Base-by-base conservation (phyloP, 2,888 invertebrate species). In the Piscicola geometra region DNA sequence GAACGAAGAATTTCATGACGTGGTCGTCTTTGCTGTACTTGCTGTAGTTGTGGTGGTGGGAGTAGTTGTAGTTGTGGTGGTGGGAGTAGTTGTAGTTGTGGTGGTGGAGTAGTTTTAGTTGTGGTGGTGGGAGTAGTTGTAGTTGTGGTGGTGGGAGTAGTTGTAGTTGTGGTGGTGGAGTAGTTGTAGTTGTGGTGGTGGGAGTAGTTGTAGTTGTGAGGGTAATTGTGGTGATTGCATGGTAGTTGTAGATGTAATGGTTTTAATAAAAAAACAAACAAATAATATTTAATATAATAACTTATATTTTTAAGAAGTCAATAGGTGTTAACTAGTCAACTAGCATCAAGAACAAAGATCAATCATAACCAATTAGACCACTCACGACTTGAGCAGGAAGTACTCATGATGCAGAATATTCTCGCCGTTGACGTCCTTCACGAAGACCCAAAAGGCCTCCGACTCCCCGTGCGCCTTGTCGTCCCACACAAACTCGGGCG, bases 401-500 rank as follows among this genome's bases (percentile, higher is more conserved):
- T 91, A 93, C 85, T 97, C 96, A 85, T 98, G 94, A 85, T 99
- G 99, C 12, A 99, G 89, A 79, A 99, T 87, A 1, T 86, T 85
- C 81, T 89, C 89, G 78, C 88, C 87, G 82, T 89, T 88, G 18
- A 89, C 88, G 82, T 89, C 89, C 81, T 89, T 88, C 28, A 89
- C 88, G 75, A 89, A 85, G 75, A 89, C 88, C 89, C 89, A 90
- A 83, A 90, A 90, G 0, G 88, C 89, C 81, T 88, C 87, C 1
- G 90, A 88, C 75, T 88, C 88, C 36, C 90, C 91, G 81, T 90
- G 90, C 33, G 92, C 88, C 87, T 96, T 97, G 79, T 97, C 97
- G 81, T 99, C 98, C 99, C 99, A 99, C 83, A 97, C 94, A 86
- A 99, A 99, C 86, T 99, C 98, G 0, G 99, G 98, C 0, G 95